Base-by-base conservation (phyloP, 2,113 vertebrate species). In the Oncorhynchus clarkii region DNA sequence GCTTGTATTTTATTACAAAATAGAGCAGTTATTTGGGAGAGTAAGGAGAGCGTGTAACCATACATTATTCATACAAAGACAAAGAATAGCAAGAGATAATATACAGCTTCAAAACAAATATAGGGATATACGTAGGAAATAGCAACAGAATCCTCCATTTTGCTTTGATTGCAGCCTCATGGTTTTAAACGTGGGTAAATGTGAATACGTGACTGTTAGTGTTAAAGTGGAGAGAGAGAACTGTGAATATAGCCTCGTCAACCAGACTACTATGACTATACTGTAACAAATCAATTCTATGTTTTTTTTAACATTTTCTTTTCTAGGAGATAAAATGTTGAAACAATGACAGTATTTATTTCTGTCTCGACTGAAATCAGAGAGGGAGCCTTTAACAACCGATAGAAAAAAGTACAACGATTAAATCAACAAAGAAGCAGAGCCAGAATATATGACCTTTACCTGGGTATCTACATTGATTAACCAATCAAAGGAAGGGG, bases 1-100 rank as follows among this genome's bases (percentile, higher is more conserved):
- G 70, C 27, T 78, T 84, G 74, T 73, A n/a, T 89, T 93, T 93
- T 93, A 93, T 93, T 94, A 87, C 93, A 94, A 93, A 94, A 94
- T 93, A 94, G 90, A 92, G 86, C 70, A 5, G 89, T 93, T 90
- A 92, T 88, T 88, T 89, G 75, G 72, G 70, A 82, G 78, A 81
- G 80, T 79, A 87, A 85, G 90, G 83, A 82, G 82, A 73, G 77
- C 76, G 62, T 64, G 74, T 79, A 86, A 79, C 82, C 84, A 86
- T 78, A 83, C 80, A 86, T 78, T 70, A 81, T 39, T 57, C 45
- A 62, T 67, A 77, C 71, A 57, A 67, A 29, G 31, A 39, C 18
- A 34, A 31, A 20, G 26, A 70, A 78, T 59, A 76, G 68, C 80
- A 84, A 86, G 83, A 79, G 80, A 69, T 74, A 82, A 64, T 77